Evolutionary conservation across 1,140 invertebrate genomes (phyloP).

Genomic region (Prorops nasuta): DNA sequence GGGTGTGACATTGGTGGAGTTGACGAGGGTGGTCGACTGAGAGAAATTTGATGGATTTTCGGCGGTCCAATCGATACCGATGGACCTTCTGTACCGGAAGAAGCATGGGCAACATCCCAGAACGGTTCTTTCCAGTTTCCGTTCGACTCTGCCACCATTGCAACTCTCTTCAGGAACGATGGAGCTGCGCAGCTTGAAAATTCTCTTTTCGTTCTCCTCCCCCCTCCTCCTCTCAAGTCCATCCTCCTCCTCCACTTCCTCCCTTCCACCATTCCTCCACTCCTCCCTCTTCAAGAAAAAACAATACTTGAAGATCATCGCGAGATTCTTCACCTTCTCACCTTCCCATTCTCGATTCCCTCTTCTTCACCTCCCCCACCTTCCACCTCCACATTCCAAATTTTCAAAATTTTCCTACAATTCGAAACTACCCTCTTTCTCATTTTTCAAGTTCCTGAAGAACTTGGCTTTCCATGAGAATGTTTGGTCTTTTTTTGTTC

Average conservation of each 20-base stretch:
- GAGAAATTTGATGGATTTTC: conserved; percentile 19
- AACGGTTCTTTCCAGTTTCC: conserved; percentile 33
- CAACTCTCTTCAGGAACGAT: background rate
- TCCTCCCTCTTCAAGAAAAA: conserved; percentile 16
- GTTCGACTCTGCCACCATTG: conserved; percentile 8
- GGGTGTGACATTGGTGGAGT: conserved; percentile 38
- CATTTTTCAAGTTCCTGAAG: no score
- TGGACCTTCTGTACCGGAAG: conserved; percentile 43
- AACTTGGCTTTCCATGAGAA: no score
- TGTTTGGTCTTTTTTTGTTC: no score
- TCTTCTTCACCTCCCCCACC: no score
- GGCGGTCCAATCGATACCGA: no score
- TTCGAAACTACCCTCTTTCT: no score
- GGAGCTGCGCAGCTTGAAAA: no score
- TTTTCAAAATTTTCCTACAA: no score
- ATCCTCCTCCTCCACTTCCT: conserved; percentile 37
- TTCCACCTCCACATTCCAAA: no score
- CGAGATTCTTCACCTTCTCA: no score
- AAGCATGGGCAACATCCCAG: conserved; percentile 50
- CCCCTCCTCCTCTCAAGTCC: conserved; percentile 19
- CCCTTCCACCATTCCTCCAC: conserved; percentile 11
- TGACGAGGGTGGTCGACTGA: conserved; percentile 17
- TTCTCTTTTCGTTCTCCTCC: background rate
- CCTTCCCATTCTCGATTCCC: no score
- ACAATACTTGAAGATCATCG: no score